phyloP scores from a whole-genome alignment of 2,888 invertebrate genomes.

The Sinelater perroti region DNA sequence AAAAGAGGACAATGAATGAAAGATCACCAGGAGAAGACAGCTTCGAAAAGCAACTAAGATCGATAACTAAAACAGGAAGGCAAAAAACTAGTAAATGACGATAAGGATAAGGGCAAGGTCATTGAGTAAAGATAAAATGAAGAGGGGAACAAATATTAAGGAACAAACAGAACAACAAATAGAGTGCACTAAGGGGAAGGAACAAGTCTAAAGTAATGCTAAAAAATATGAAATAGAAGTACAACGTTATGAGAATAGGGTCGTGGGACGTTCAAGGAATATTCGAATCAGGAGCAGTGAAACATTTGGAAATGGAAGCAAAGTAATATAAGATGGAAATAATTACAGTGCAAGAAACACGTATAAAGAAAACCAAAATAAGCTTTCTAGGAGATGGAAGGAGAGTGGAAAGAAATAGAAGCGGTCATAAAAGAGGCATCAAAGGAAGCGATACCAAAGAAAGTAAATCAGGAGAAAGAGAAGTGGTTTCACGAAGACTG shows the following conservation, averaged over 20 bases:
- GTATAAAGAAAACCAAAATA: not conserved
- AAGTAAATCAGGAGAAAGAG: not conserved
- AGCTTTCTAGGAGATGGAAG: conserved; percentile 1
- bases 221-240: not conserved
- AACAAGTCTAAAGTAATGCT: too few relatives aligned
- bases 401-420: not conserved
- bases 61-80: too few relatives aligned
- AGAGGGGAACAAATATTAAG: too few relatives aligned
- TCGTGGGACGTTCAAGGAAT: not conserved
- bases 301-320: not conserved
- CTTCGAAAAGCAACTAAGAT: too few relatives aligned
- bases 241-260: not conserved
- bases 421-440: not conserved
- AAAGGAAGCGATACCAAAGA: not conserved
- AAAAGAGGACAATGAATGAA: too few relatives aligned
- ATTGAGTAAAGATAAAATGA: too few relatives aligned
- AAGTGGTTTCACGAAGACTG: not conserved
- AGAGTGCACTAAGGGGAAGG: too few relatives aligned
- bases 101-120: too few relatives aligned
- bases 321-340: not conserved
- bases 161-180: too few relatives aligned
- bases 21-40: too few relatives aligned
- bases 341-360: not conserved
- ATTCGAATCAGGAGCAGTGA: not conserved
- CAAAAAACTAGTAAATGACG: too few relatives aligned